Base-by-base conservation (phyloP, 2,888 invertebrate genomes). In the Cosmia trapezina region DNA sequence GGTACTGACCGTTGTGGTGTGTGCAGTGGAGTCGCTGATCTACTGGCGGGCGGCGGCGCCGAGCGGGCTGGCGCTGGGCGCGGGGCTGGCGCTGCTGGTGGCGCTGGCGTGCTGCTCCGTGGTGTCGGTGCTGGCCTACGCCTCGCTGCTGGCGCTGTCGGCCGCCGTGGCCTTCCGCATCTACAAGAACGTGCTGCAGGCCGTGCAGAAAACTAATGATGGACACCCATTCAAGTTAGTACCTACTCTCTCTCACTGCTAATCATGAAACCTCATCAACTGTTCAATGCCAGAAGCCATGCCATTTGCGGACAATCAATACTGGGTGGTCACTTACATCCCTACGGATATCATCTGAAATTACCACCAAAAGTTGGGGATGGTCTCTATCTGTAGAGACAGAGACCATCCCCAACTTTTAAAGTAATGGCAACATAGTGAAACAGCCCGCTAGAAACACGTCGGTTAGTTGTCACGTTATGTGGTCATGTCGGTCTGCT, bases 181-280 rank as follows among this genome's bases (percentile, higher is more conserved):
- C 93, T 99, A 99, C 97, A 99, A 98, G 97, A 98, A 98, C 94
- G 98, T 99, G 91, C 97, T 99, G 94, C 98, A 98, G 93, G 99
- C 99, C 85, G 98, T 99, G 87, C 99, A 99, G 97, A 99, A 99
- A 96, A 98, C 98, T 88, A 98, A 97, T 86, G 99, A 99, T 92
- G 99, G 99, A 91, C 99, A 99, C 96, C 99, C 99, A 76, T 99
- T 99, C 98, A 99, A 99, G 99, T 99, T 91, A 97, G 98, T 96
- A 28, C 17, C 9, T 33, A 28, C 8, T 51, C 17, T 47, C 22
- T 37, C 22, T 53, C 11, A 17, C 14, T 11, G 1, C 4, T 51
- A 2, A n/a, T 7, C 17, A 4, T 12, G 8, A 11, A 14, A 12
- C 28, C 77, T 56, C 43, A 49, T 12, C 9, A n/a, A n/a, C 14